A percentile compares a stretch with the other conserved stretches of the same genome.
These are phyloP conservation scores for Oryctes rhinoceros DNA, from an alignment of 1,140 invertebrate species.

Conservation along the genomic window DNA sequence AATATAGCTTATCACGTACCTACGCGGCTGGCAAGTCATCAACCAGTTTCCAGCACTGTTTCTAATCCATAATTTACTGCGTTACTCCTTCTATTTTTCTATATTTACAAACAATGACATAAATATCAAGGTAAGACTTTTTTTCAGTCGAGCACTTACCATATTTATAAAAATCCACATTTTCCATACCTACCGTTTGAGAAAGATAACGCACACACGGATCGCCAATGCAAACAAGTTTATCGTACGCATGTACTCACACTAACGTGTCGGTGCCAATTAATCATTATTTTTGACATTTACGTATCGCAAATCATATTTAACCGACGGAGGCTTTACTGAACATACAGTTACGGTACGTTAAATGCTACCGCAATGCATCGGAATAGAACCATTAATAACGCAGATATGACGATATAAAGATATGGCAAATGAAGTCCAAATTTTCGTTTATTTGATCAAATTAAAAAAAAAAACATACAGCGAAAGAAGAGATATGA, in stretches of 20 bases:
- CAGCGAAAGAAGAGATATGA: too few relatives aligned
- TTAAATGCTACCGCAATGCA: too few relatives aligned
- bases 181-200: not conserved
- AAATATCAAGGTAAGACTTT: not conserved
- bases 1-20: too few relatives aligned
- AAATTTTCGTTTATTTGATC: too few relatives aligned
- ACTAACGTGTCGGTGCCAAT: not conserved
- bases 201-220: not conserved
- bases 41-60: too few relatives aligned
- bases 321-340: not conserved
- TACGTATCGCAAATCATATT: not conserved
- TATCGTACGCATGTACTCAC: not conserved
- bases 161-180: not conserved
- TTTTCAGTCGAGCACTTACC: not conserved
- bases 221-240: not conserved
- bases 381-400: not conserved
- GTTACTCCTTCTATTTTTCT: not conserved
- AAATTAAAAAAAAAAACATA: too few relatives aligned
- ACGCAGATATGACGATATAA: not conserved
- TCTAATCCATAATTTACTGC: too few relatives aligned
- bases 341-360: not conserved
- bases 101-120: not conserved
- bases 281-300: constrained; percentile 30
- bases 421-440: too few relatives aligned
- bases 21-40: too few relatives aligned